These are phyloP conservation scores for Apeira syringaria DNA, from an alignment of 2,888 invertebrate genomes.

Conservation along the genomic window DNA sequence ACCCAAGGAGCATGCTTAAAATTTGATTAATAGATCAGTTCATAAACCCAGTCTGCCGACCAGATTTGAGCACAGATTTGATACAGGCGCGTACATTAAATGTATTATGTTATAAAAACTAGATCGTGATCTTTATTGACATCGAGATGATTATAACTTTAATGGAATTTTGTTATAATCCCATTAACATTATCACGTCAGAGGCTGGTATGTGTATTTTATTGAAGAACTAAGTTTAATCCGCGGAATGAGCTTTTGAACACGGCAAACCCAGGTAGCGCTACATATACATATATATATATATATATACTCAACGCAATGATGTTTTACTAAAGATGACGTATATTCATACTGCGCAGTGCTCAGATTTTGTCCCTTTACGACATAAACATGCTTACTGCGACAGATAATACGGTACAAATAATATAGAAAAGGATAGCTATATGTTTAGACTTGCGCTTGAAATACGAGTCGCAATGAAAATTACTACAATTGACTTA, in stretches of 20 bases:
- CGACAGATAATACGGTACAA: too few species aligned
- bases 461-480: too few species aligned
- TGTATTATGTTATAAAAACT: conserved; percentile 35
- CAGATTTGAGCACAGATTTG: neutral
- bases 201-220: conserved; percentile 58
- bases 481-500: too few species aligned
- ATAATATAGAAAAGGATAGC: too few species aligned
- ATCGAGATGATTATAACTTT: conserved; percentile 57
- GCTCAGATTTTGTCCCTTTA: too few species aligned
- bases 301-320: too few species aligned
- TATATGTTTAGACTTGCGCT: too few species aligned
- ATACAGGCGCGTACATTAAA: conserved; percentile 11
- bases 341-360: too few species aligned
- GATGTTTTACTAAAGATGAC: too few species aligned
- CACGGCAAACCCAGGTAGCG: conserved; percentile 62
- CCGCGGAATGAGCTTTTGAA: conserved; percentile 56
- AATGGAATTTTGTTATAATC: conserved; percentile 63
- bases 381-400: too few species aligned
- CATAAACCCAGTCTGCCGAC: neutral
- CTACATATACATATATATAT: too few species aligned
- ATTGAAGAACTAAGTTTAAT: conserved; percentile 66
- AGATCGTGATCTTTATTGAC: conserved; percentile 58
- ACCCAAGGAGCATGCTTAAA: too few species aligned
- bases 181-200: conserved; percentile 64
- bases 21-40: neutral